These are phyloP conservation scores for Caenorhabditis tropicalis DNA, from an alignment of 1,140 invertebrate genomes.

Conservation along the genomic window DNA sequence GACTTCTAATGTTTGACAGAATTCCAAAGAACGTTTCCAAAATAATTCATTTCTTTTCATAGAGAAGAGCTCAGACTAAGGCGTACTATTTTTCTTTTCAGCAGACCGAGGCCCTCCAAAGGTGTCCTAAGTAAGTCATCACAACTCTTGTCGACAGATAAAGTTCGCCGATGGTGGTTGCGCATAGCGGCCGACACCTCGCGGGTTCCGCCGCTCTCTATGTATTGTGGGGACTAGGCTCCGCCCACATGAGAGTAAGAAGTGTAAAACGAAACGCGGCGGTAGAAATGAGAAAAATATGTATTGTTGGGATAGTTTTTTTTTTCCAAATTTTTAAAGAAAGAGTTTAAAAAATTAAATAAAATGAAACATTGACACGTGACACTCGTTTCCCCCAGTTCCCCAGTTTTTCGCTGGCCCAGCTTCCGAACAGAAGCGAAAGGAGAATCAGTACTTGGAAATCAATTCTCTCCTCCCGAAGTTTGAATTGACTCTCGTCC, in stretches of 20 bases:
- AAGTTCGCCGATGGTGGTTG: background rate
- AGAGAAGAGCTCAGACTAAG: slow-evolving; percentile 48
- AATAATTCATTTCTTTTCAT: background rate
- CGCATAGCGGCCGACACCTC: background rate
- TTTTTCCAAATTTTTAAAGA: too few species aligned
- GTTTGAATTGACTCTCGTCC: too few species aligned
- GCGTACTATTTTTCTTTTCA: slow-evolving; percentile 50
- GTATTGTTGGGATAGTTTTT: too few species aligned
- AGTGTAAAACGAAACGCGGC: background rate
- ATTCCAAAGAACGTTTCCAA: background rate
- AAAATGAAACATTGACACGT: too few species aligned
- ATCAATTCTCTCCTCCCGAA: too few species aligned
- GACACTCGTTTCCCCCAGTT: too few species aligned
- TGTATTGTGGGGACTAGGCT: background rate
- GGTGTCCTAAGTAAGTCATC: slow-evolving; percentile 54
- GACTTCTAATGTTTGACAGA: background rate
- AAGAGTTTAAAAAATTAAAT: too few species aligned
- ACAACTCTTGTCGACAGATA: background rate
- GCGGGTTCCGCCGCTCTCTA: background rate
- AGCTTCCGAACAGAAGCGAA: too few species aligned
- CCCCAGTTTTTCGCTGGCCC: too few species aligned
- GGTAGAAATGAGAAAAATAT: background rate
- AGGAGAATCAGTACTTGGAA: background rate
- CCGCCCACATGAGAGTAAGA: background rate
- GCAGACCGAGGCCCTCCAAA: slow-evolving; percentile 48